Evolutionary conservation across 30 jellyfish, hydroid and myxozoan species (phyloP).

Genomic region (Phacellophora camtschatica): DNA sequence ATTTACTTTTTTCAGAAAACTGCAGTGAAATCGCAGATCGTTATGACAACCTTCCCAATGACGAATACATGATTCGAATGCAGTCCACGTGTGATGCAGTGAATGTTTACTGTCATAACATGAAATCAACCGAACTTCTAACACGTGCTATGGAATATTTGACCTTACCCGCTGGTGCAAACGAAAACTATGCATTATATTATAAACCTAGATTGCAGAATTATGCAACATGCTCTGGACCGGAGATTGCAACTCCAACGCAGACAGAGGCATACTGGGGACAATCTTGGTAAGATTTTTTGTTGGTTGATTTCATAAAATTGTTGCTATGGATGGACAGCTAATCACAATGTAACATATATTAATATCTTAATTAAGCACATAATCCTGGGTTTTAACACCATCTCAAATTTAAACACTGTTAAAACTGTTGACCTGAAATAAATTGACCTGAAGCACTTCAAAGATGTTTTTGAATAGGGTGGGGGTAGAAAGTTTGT

Average conservation of each 20-base stretch:
- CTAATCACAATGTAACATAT: too few relatives aligned
- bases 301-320: too few relatives aligned
- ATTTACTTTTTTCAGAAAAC: conserved; percentile 43
- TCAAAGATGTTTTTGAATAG: too few relatives aligned
- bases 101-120: conserved; percentile 74
- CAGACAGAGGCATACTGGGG: conserved; percentile 83
- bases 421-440: too few relatives aligned
- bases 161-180: conserved; percentile 79
- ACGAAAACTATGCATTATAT: conserved; percentile 71
- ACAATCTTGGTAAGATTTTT: conserved; percentile 89
- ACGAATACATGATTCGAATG: conserved; percentile 78
- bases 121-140: conserved; percentile 54
- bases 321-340: too few relatives aligned
- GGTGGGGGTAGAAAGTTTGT: too few relatives aligned
- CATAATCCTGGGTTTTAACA: too few relatives aligned
- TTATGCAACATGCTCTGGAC: conserved; percentile 81
- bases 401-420: too few relatives aligned
- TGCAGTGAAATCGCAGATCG: conserved; percentile 62
- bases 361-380: too few relatives aligned
- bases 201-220: conserved; percentile 80
- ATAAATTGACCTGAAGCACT: too few relatives aligned
- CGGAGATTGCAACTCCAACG: conserved; percentile 60
- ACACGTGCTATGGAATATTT: conserved; percentile 68
- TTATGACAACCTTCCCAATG: conserved; percentile 76
- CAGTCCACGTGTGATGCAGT: conserved; percentile 65